Percentiles rank a stretch among this genome's conserved stretches.
Evolutionary conservation across 2,797 vertebrate species (phyloP).

Genomic region (Paratrypauchen microcephalus): DNA sequence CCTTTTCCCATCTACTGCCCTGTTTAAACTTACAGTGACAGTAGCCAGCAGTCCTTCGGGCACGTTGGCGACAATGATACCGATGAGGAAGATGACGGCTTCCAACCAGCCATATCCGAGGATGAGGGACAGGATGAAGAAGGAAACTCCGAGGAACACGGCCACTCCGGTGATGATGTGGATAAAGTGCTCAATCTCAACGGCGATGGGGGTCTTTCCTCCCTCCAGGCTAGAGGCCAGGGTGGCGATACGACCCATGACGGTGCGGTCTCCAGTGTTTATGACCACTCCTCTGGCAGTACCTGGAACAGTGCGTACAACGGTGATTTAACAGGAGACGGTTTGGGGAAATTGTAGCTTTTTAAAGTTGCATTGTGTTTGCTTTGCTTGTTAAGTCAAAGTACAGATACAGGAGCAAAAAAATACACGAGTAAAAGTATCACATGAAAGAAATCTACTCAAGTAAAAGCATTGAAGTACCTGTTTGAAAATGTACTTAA

Average conservation of each 20-base stretch:
- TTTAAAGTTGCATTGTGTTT: too few species aligned
- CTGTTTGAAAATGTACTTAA: too few species aligned
- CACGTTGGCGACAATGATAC: constrained; percentile 97
- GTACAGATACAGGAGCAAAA: too few species aligned
- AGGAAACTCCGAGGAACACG: constrained; percentile 90
- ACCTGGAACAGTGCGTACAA: constrained; percentile 67
- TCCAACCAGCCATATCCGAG: constrained; percentile 95
- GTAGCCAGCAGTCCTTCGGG: constrained; percentile 95
- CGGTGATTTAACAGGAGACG: background rate
- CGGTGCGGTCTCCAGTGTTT: constrained; percentile 92
- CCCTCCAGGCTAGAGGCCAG: constrained; percentile 92
- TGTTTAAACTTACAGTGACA: constrained; percentile 85
- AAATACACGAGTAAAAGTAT: too few species aligned
- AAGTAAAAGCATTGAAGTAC: too few species aligned
- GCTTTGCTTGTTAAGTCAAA: too few species aligned
- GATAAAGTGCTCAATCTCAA: constrained; percentile 95
- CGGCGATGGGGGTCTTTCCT: constrained; percentile 91
- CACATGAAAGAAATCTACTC: too few species aligned
- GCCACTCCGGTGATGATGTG: constrained; percentile 97
- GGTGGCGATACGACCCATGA: constrained; percentile 95
- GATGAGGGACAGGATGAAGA: constrained; percentile 93
- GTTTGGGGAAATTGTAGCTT: too few species aligned
- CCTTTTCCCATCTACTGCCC: too few species aligned
- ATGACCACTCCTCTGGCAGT: constrained; percentile 92
- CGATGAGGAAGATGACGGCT: constrained; percentile 96